Evolutionary conservation across 2,888 invertebrate species (phyloP).

Genomic region (Caradrina kadenii): DNA sequence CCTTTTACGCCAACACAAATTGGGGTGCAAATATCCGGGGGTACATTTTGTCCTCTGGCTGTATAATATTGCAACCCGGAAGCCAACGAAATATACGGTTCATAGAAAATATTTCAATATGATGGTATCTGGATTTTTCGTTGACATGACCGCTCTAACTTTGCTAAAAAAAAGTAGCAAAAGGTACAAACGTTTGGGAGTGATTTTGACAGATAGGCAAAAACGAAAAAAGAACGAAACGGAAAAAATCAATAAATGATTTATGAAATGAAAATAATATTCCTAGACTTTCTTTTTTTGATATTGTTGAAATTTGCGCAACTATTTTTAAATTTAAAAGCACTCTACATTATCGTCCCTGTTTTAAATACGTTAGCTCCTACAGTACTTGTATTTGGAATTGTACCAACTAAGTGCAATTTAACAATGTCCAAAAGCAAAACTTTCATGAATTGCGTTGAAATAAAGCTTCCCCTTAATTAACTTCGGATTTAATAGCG

Average conservation of each 20-base stretch:
- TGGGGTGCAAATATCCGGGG: slow-evolving; percentile 21
- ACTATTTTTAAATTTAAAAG: background rate
- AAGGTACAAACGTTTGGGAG: background rate
- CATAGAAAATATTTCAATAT: slow-evolving; percentile 42
- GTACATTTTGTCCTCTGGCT: slow-evolving; percentile 33
- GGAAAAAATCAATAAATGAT: background rate
- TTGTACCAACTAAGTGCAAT: slow-evolving; percentile 4
- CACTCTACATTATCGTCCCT: background rate
- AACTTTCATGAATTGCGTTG: background rate
- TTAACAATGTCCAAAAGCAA: slow-evolving; percentile 1
- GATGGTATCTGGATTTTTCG: slow-evolving; percentile 20
- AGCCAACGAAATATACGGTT: slow-evolving; percentile 11
- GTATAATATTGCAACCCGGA: slow-evolving; percentile 31
- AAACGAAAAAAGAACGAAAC: background rate
- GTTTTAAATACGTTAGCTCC: background rate
- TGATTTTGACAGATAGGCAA: background rate
- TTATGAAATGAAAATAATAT: background rate
- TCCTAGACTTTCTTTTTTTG: background rate
- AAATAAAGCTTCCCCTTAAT: slow-evolving; percentile 14
- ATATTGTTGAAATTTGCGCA: background rate
- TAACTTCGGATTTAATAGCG: slow-evolving; percentile 6
- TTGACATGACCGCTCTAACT: background rate
- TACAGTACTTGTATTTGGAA: slow-evolving; percentile 10
- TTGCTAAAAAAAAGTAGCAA: background rate
- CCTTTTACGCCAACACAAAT: slow-evolving; percentile 32